Evolutionary conservation across 2,888 invertebrate genomes (phyloP).

Genomic region (Ormyrus labotus): DNA sequence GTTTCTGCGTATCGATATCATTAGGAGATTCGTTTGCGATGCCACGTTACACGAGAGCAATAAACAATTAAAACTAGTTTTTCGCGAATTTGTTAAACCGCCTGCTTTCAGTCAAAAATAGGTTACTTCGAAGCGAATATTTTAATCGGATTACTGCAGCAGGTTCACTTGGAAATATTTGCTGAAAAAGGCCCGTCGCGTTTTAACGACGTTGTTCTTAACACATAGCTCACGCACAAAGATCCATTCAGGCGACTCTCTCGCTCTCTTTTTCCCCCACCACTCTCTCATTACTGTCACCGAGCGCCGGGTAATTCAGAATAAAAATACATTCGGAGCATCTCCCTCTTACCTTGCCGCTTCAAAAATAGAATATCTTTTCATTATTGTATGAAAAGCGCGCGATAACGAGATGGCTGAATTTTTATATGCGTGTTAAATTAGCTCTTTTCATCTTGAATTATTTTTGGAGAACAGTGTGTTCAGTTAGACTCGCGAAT

Average conservation of each 20-base stretch:
- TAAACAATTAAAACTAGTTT: too few relatives aligned
- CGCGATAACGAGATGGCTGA: neutral
- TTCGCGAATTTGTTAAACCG: too few relatives aligned
- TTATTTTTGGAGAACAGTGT: too few relatives aligned
- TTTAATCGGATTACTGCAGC: constrained; percentile 4
- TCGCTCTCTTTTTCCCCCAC: neutral
- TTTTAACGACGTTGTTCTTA: constrained; percentile 49
- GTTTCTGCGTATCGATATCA: too few relatives aligned
- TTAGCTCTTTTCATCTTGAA: too few relatives aligned
- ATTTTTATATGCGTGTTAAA: too few relatives aligned
- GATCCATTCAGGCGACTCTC: constrained; percentile 46
- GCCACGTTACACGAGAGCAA: too few relatives aligned
- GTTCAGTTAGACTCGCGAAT: neutral
- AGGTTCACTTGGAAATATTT: constrained; percentile 20
- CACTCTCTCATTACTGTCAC: constrained; percentile 39
- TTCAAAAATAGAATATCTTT: constrained; percentile 29
- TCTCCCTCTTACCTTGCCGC: neutral
- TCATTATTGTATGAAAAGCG: neutral
- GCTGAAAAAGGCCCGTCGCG: constrained; percentile 21
- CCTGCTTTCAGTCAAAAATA: neutral
- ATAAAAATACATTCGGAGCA: constrained; percentile 42
- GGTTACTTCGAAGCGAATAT: neutral
- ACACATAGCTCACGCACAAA: constrained; percentile 46
- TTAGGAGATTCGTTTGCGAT: too few relatives aligned
- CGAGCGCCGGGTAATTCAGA: constrained; percentile 34